phyloP scores from a whole-genome alignment of 1,140 invertebrate species.

The Calephelis nemesis region DNA sequence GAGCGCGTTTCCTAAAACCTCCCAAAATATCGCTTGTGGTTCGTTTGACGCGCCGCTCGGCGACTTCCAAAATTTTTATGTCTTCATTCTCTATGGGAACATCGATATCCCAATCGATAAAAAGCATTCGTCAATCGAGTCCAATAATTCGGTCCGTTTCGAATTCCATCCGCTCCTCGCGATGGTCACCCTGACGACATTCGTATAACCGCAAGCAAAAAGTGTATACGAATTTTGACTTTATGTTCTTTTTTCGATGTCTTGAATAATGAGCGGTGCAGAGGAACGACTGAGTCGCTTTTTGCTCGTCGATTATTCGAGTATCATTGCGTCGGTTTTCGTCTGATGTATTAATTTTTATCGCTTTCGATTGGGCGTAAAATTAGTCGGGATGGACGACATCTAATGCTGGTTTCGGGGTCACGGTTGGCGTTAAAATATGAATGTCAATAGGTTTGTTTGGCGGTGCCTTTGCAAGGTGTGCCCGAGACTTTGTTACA shows the following conservation, averaged over 20 bases:
- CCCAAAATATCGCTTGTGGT: conserved; percentile 68
- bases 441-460: conserved; percentile 66
- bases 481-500: conserved; percentile 49
- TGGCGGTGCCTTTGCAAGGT: conserved; percentile 50
- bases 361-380: conserved; percentile 68
- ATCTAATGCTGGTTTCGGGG: conserved; percentile 55
- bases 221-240: conserved; percentile 53
- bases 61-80: conserved; percentile 69
- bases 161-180: conserved; percentile 54
- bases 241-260: conserved; percentile 56
- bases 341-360: conserved; percentile 72
- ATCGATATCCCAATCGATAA: conserved; percentile 49
- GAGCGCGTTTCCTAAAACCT: conserved; percentile 51
- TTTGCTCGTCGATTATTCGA: conserved; percentile 45
- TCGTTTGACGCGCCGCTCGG: conserved; percentile 61
- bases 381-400: conserved; percentile 60
- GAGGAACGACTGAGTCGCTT: conserved; percentile 42
- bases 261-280: conserved; percentile 43
- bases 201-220: conserved; percentile 59
- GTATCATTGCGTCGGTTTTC: conserved; percentile 36
- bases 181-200: conserved; percentile 68
- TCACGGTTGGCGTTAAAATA: conserved; percentile 68
- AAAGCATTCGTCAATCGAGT: conserved; percentile 52
- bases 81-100: conserved; percentile 73
- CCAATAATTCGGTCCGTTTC: conserved; percentile 47